Evolutionary conservation across 92 coral and sea anemone genomes (phyloP), one percentile per base, ranked within the genome.

Genomic region (Palythoa grandiflora): DNA sequence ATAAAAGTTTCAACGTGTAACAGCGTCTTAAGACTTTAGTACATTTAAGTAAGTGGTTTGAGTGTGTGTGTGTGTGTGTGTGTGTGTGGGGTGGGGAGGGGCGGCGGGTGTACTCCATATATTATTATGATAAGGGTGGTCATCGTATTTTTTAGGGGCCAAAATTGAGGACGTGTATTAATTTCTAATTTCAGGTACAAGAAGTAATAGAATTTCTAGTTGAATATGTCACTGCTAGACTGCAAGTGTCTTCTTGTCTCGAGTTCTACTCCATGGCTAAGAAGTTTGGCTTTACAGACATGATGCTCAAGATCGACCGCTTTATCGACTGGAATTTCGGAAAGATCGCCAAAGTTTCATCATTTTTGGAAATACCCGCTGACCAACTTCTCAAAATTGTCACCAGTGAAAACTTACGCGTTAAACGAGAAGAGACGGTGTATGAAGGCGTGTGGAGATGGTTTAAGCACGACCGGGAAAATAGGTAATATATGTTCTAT

Each of bases 301-400:
- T 96, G 90, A 84, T 87, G 66, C 71, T 78, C 66, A 96, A 94
- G 74, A 91, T 96, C 37, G 93, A 88, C 70, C 94, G 99, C 66
- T 96, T 93, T 65, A 91, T 96, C 35, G 96, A 93, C 83, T 96
- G 98, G 96, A 94, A 96, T 68, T 96, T 96, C 84, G 89, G 87
- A 59, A 75, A 68, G 6, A 44, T 96, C 38, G 75, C 90, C 10
- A 94, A 75, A 59, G 93, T 84, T 17, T 90, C 92, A 8, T 89
- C 74, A 54, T 96, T 95, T 52, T 19, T 95, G 89, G 81, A 88
- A 53, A 55, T 96, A 63, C 79, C 94, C 15, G 96, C 93, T 40
- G 90, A 91, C 53, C 93, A 91, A 7, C 86, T 96, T 1, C 72
- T 80, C 51, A 85, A 90, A 44, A 91, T 96, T 7, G 88, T 95